Evolutionary conservation across 1,140 invertebrate genomes (phyloP), one percentile per base, ranked within the genome.

Genomic region (Maconellicoccus hirsutus): DNA sequence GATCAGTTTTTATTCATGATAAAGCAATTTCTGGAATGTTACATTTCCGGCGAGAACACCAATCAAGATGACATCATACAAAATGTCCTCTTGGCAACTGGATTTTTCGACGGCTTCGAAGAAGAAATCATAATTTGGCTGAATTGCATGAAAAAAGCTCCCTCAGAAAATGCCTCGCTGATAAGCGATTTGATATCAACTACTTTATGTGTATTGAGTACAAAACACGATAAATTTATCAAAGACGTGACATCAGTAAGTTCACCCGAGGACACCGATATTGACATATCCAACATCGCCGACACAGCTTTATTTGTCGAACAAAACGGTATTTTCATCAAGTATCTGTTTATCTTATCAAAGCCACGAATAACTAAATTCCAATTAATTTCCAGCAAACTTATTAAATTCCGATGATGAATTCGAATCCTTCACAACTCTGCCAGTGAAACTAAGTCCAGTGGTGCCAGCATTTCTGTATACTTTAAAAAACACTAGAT

Each of bases 21-120:
- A 8, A 66, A 66, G 10, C 61, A 66, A 16, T 66, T 66, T 22
- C 8, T 66, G 8, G 6, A 66, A 14, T 66, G 22, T 8, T 66
- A 66, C 61, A 23, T 66, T 4, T 8, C 8, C 8, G 25, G 25
- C 16, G 61, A 1, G 4, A 66, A 66, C 25, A 4, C 10, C 21
- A 22, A 25, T 1, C 22, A 66, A 66, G 61, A 66, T 66, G 22
- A 23, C 10, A 22, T 66, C 10, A 23, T 66, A 8, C 22, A 66
- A 23, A 66, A 66, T 25, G 25, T 66, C 22, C 25, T 66, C 19
- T 16, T 66, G 19, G 10, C 61, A 6, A 66, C 61, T 8, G 61
- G 61, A 66, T 66, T 66, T 66, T 66, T 66, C 25, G 61, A 66
- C 21, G 61, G 61, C 3, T 66, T 66, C 25, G 61, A 66, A 25